These are phyloP conservation scores for Cololabis saira DNA, from an alignment of 2,113 vertebrate genomes.

Conservation along the genomic window DNA sequence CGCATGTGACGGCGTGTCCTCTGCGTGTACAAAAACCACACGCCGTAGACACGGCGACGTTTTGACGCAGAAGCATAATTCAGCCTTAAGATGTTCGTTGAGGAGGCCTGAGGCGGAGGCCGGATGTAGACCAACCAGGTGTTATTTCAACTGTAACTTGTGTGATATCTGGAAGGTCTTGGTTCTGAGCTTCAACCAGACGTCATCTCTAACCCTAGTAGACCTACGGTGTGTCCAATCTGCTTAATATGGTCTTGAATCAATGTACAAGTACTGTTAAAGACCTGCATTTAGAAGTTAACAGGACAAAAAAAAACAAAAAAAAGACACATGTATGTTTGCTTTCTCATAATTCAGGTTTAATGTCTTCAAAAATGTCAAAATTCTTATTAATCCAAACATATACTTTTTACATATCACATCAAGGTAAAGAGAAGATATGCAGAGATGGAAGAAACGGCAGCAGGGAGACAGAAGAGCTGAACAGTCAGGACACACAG, in stretches of 20 bases:
- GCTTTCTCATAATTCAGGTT: constrained; percentile 76
- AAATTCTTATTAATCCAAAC: constrained; percentile 64
- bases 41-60: too few relatives aligned
- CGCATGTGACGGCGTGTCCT: too few relatives aligned
- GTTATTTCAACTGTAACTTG: too few relatives aligned
- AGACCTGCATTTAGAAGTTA: background rate
- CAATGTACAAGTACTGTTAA: background rate
- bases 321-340: background rate
- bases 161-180: too few relatives aligned
- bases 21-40: too few relatives aligned
- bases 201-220: too few relatives aligned
- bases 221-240: background rate
- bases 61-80: too few relatives aligned
- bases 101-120: too few relatives aligned
- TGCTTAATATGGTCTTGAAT: background rate
- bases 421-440: constrained; percentile 70
- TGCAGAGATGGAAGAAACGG: constrained; percentile 56
- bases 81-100: too few relatives aligned
- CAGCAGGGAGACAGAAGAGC: constrained; percentile 38
- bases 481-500: constrained; percentile 46
- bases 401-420: constrained; percentile 55
- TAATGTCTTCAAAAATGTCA: constrained; percentile 72
- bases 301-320: background rate
- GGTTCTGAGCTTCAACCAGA: too few relatives aligned
- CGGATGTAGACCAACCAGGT: too few relatives aligned